Evolutionary conservation across 1,140 invertebrate species (phyloP).

Genomic region (Tetramorium alpestre): DNA sequence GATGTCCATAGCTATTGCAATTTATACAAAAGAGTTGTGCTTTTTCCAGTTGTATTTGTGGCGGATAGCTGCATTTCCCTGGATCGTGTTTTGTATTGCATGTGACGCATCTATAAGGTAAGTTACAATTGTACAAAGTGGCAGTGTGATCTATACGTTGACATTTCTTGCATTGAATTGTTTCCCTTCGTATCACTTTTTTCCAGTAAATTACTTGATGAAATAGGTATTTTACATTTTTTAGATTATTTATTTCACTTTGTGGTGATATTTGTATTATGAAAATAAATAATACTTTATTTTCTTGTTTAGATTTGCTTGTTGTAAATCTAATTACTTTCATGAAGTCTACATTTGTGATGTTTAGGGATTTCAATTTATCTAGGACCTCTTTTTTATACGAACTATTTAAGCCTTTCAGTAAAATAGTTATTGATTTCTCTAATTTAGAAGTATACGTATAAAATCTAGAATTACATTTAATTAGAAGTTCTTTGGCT

Average conservation of each 20-base stretch:
- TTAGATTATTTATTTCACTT: not conserved
- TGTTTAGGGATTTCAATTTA: no score
- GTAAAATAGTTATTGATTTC: no score
- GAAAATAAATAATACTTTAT: not conserved
- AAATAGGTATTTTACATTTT: not conserved
- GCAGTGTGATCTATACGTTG: not conserved
- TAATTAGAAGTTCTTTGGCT: no score
- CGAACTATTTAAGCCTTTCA: no score
- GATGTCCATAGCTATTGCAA: not conserved
- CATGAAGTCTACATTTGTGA: no score
- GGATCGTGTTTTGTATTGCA: not conserved
- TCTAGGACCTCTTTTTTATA: no score
- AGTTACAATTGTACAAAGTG: not conserved
- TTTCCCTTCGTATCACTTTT: not conserved
- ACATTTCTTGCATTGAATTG: not conserved
- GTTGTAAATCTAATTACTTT: no score
- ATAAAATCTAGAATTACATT: no score
- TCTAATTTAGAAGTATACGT: no score
- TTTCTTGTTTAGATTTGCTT: not conserved
- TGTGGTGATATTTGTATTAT: not conserved
- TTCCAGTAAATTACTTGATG: not conserved
- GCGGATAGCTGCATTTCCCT: no score
- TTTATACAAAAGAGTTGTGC: not conserved
- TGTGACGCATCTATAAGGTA: not conserved
- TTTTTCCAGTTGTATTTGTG: not conserved